Percentiles rank a stretch among this genome's conserved stretches.
Conservation (phyloP, 2,888 invertebrate species). For the Drosophila nr. medialis region DNA sequence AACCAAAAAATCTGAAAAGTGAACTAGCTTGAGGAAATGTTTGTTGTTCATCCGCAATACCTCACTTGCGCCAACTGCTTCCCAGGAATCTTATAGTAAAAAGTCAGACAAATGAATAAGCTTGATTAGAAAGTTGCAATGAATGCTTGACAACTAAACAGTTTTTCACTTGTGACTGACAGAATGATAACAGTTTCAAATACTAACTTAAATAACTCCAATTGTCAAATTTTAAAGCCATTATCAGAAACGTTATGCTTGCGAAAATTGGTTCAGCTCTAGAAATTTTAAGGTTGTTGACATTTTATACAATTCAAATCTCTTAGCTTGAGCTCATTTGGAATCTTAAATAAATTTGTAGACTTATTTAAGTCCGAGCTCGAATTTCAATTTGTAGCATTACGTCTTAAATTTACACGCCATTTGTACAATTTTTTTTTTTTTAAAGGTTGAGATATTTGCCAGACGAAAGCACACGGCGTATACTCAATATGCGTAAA, state of each 20-base stretch:
- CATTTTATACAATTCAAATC: no score
- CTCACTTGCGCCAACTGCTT: neutral
- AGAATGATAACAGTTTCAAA: neutral
- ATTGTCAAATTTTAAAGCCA: neutral
- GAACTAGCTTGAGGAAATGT: no score
- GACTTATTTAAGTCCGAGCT: neutral
- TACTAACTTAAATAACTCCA: neutral
- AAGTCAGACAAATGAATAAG: neutral
- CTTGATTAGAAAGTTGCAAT: neutral
- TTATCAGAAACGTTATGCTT: neutral
- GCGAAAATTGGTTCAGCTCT: neutral
- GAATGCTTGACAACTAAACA: neutral
- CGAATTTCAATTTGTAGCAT: neutral
- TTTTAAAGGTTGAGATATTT: slow-evolving; percentile 30
- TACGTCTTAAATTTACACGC: neutral
- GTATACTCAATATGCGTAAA: slow-evolving; percentile 54
- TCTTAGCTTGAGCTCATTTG: neutral
- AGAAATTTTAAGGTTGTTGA: no score
- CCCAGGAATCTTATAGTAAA: neutral
- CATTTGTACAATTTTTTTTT: neutral
- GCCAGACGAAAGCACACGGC: slow-evolving; percentile 22
- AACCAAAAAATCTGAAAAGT: no score
- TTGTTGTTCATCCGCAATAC: neutral
- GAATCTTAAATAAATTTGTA: neutral
- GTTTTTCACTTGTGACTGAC: neutral